These are phyloP conservation scores for Gila robusta DNA, from an alignment of 2,797 vertebrate genomes.

Conservation along the genomic window DNA sequence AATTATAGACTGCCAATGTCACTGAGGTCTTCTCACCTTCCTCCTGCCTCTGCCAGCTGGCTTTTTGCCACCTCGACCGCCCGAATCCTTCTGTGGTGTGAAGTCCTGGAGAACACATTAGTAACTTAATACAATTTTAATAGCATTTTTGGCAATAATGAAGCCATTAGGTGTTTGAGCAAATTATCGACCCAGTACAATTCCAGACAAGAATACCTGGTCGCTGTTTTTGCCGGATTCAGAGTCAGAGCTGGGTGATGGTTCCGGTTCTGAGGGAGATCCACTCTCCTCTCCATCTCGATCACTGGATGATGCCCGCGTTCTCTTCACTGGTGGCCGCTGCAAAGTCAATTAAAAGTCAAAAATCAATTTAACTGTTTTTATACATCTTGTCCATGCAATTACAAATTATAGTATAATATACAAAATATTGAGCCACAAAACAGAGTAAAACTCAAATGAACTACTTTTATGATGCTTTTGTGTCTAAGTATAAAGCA, in stretches of 20 bases:
- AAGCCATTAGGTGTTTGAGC: not conserved
- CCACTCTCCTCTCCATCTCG: slow-evolving; percentile 84
- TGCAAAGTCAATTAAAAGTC: slow-evolving; percentile 45
- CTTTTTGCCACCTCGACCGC: slow-evolving; percentile 70
- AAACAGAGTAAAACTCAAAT: not conserved
- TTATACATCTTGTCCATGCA: not conserved
- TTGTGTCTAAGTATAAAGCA: not conserved
- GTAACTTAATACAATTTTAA: not conserved
- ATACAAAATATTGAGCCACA: not conserved
- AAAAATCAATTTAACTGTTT: not conserved
- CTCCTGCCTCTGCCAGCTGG: slow-evolving; percentile 75
- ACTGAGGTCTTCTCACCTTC: slow-evolving; percentile 70
- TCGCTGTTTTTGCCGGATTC: slow-evolving; percentile 95
- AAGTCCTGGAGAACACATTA: slow-evolving; percentile 85
- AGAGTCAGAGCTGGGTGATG: slow-evolving; percentile 87
- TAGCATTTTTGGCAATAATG: not conserved
- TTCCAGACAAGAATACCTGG: slow-evolving; percentile 78
- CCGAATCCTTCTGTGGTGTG: slow-evolving; percentile 90
- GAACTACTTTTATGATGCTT: too few relatives aligned
- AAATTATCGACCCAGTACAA: not conserved
- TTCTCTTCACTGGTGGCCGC: slow-evolving; percentile 83
- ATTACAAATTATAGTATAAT: not conserved
- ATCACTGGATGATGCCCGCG: slow-evolving; percentile 89
- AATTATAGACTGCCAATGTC: not conserved
- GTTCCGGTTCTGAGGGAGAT: slow-evolving; percentile 89